Percentiles rank a stretch among this genome's conserved stretches.
phyloP scores from a whole-genome alignment of 2,888 invertebrate genomes.

The Eupithecia subfuscata region DNA sequence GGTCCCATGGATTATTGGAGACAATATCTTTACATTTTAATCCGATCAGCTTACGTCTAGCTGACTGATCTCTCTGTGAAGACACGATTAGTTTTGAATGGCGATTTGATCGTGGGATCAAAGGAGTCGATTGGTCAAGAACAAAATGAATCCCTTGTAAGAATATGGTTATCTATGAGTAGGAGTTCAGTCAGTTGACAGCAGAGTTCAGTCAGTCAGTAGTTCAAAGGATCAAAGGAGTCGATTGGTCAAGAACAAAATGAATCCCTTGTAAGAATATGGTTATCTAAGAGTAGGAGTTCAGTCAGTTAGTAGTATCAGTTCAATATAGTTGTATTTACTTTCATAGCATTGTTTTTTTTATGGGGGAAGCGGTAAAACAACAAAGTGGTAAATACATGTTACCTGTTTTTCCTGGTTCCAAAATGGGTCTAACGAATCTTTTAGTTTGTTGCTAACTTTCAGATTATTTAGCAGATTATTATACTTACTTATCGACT shows the following conservation, averaged over 20 bases:
- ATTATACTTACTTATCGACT: no score
- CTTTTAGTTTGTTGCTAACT: no score
- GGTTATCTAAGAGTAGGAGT: not conserved
- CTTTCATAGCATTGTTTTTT: not conserved
- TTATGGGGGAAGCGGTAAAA: not conserved
- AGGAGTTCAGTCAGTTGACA: not conserved
- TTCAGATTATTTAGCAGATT: no score
- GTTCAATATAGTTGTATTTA: not conserved
- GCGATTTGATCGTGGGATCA: constrained; percentile 56
- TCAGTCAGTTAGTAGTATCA: not conserved
- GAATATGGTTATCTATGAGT: not conserved
- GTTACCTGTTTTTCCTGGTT: no score
- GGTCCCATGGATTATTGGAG: constrained; percentile 61
- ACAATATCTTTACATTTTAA: constrained; percentile 75
- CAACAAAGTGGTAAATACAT: not conserved
- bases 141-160: not conserved
- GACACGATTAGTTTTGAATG: constrained; percentile 57
- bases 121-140: constrained; percentile 39
- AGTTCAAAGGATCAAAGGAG: constrained; percentile 53
- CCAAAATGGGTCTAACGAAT: no score
- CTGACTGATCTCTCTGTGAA: constrained; percentile 60
- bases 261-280: not conserved
- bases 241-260: constrained; percentile 19
- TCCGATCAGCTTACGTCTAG: constrained; percentile 71
- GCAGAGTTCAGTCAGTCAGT: no score